phyloP scores from a whole-genome alignment of 2,113 vertebrate genomes.

The Odobenus rosmarus region DNA sequence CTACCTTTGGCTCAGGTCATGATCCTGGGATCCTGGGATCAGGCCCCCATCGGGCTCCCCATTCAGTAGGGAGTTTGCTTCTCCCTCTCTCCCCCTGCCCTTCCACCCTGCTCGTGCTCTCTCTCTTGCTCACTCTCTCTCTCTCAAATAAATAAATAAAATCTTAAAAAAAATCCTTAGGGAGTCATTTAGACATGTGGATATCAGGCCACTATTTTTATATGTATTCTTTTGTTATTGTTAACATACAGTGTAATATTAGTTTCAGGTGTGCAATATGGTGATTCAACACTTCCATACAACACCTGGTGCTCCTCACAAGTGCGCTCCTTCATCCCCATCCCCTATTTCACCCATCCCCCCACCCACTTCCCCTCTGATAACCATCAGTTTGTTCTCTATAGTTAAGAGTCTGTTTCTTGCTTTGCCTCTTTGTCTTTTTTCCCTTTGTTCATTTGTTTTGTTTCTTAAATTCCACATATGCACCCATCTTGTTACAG shows the following conservation, averaged over 20 bases:
- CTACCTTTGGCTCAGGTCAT: background rate
- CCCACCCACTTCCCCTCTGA: background rate
- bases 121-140: too few species aligned
- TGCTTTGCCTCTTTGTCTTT: background rate
- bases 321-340: background rate
- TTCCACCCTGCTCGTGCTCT: background rate
- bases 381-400: background rate
- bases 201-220: conserved; percentile 20
- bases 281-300: background rate
- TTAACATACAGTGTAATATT: background rate
- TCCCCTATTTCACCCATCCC: background rate
- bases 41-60: background rate
- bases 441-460: background rate
- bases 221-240: background rate
- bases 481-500: background rate
- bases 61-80: background rate
- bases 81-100: background rate
- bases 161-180: background rate
- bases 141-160: too few species aligned
- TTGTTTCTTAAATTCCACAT: background rate
- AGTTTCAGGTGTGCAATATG: background rate
- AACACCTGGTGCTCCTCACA: background rate
- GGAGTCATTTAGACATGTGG: conserved; percentile 26
- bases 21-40: background rate
- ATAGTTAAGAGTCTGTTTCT: background rate